These are phyloP conservation scores for Piliocolobus tephrosceles DNA, from an alignment of 2,113 vertebrate genomes.

Conservation along the genomic window DNA sequence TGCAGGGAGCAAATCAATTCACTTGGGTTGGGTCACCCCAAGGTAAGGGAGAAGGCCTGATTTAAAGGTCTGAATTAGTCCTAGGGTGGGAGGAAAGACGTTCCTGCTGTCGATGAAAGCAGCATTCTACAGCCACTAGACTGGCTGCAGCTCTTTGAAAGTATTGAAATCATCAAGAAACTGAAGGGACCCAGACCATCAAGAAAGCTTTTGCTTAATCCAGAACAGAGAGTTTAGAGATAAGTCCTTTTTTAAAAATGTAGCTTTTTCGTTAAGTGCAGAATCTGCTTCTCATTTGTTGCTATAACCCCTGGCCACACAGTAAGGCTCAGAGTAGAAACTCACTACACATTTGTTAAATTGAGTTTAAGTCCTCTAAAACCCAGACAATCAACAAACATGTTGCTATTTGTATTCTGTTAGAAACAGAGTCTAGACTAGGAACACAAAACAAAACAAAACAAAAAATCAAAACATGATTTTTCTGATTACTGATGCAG, in stretches of 20 bases:
- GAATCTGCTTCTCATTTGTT: conserved; percentile 53
- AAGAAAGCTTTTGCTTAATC: conserved; percentile 20
- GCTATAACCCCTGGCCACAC: not conserved
- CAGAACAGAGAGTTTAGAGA: conserved; percentile 14
- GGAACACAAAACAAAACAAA: conserved; percentile 31
- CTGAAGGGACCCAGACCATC: not conserved
- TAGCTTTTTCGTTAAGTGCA: not conserved
- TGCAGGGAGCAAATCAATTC: not conserved
- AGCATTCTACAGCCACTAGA: conserved; percentile 1
- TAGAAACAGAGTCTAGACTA: conserved; percentile 31
- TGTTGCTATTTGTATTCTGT: conserved; percentile 47
- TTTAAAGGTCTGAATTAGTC: not conserved
- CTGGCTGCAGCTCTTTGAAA: not conserved
- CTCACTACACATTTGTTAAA: conserved; percentile 9
- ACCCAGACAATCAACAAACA: conserved; percentile 12
- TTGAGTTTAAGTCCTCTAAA: conserved; percentile 49
- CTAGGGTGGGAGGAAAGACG: not conserved
- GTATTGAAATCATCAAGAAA: not conserved
- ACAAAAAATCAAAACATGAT: conserved; percentile 47
- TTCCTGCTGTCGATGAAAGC: not conserved
- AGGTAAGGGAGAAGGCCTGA: not conserved
- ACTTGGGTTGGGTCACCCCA: not conserved
- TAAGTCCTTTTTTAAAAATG: not conserved
- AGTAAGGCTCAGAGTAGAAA: conserved; percentile 6
- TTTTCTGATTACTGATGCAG: conserved; percentile 56